Conservation (phyloP, 2,888 invertebrate genomes). For the Leptogaster cylindrica region DNA sequence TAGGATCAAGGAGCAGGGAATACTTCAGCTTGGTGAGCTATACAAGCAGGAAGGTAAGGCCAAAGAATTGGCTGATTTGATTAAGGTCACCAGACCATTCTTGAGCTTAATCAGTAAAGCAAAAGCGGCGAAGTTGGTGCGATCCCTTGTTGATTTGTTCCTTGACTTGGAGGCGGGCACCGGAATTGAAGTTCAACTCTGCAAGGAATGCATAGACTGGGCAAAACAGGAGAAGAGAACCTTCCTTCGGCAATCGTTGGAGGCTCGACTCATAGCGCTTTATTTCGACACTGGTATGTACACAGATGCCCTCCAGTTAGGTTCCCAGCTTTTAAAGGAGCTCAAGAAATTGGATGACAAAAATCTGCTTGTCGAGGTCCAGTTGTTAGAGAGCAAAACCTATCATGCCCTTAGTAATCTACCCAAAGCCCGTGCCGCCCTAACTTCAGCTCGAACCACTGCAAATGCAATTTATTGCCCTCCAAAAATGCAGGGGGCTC, state of each 20-base stretch:
- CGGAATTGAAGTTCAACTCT: slow-evolving; percentile 90
- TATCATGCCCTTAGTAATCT: slow-evolving; percentile 97
- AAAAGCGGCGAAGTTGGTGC: slow-evolving; percentile 97
- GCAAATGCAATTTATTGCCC: slow-evolving; percentile 99
- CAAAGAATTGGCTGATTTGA: slow-evolving; percentile 88
- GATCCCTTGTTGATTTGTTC: slow-evolving; percentile 96
- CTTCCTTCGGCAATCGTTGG: slow-evolving; percentile 93
- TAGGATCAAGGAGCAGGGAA: slow-evolving; percentile 90
- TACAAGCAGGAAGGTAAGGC: slow-evolving; percentile 94
- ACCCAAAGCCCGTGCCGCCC: slow-evolving; percentile 93
- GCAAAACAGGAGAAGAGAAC: slow-evolving; percentile 97
- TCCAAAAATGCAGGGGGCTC: slow-evolving; percentile 96
- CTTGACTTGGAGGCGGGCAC: slow-evolving; percentile 95
- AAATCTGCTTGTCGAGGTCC: slow-evolving; percentile 97
- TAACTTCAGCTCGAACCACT: slow-evolving; percentile 98
- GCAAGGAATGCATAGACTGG: slow-evolving; percentile 99
- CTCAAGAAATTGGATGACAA: slow-evolving; percentile 99
- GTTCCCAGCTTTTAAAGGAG: slow-evolving; percentile 88
- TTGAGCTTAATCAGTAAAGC: slow-evolving; percentile 96
- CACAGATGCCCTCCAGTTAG: slow-evolving; percentile 82
- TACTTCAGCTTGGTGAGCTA: slow-evolving; percentile 88
- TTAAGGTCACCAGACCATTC: slow-evolving; percentile 95
- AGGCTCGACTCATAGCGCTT: slow-evolving; percentile 92
- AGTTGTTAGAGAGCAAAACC: slow-evolving; percentile 97
- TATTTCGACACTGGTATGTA: slow-evolving; percentile 93